Evolutionary conservation across 2,888 invertebrate species (phyloP), one percentile per base, ranked within the genome.

Genomic region (Megaustenia siamemsis): DNA sequence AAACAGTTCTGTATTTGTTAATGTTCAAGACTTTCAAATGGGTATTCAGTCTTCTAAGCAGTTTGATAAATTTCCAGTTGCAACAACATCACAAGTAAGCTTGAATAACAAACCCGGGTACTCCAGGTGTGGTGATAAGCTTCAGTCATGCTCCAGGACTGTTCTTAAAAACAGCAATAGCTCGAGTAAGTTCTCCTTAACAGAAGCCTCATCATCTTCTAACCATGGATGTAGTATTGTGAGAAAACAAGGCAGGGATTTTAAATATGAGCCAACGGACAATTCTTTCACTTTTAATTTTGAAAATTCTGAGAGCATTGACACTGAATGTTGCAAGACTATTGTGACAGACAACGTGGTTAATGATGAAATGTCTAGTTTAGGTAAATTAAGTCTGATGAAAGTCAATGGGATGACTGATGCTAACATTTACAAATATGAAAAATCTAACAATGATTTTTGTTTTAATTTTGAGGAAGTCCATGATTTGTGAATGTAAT

Each of bases 281-380:
- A 83, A 83, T 60, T 68, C 83, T 15, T 83, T 83, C 35, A 10
- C 18, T 56, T 83, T 83, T 83, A 53, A 68, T 21, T 83, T 83
- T 75, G 82, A 60, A 53, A 71, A 15, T n/a, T 24, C n/a, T 24
- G 45, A 40, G n/a, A 6, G 24, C 24, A 24, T 3, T 18, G 10
- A 40, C 4, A 69, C 21, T 40, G 43, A n/a, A n/a, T 43, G 28
- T 28, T n/a, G 5, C 24, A 28, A 28, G 71, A 24, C n/a, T n/a
- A n/a, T n/a, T n/a, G n/a, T n/a, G 43, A 5, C 45, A 71, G 43
- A 8, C 28, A 5, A 28, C 6, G 15, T 8, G n/a, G n/a, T n/a
- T 10, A 24, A 40, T 4, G 28, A 43, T 71, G 71, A 43, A n/a
- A 6, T 43, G 10, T 71, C 43, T 8, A 43, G 10, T n/a, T 12